phyloP scores from a whole-genome alignment of 1,140 invertebrate genomes.

The Trachymyrmex cornetzi region DNA sequence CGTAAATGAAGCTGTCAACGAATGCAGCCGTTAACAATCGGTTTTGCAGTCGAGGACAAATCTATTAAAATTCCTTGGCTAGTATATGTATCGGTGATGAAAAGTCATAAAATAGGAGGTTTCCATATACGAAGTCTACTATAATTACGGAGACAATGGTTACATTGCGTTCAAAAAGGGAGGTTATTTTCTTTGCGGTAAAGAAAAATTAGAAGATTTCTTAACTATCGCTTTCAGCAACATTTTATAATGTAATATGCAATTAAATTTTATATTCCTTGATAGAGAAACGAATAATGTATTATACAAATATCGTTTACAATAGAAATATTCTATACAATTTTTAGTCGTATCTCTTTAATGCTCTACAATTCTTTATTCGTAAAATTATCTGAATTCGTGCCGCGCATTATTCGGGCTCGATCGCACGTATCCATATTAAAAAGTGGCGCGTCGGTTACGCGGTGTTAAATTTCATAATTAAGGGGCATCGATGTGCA shows the following conservation, averaged over 20 bases:
- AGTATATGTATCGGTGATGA: not conserved
- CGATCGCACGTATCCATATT: not conserved
- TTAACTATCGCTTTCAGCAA: not conserved
- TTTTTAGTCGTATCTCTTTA: not conserved
- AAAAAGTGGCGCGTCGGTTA: constrained; percentile 47
- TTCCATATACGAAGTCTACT: not conserved
- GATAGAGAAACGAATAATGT: not conserved
- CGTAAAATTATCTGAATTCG: not conserved
- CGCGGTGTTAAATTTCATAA: constrained; percentile 16
- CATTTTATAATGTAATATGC: not conserved
- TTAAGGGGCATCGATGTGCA: constrained; percentile 26
- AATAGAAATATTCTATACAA: not conserved
- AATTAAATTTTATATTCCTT: not conserved
- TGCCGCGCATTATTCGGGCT: not conserved
- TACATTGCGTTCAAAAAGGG: not conserved
- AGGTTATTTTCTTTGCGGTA: constrained; percentile 19
- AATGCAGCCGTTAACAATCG: not conserved
- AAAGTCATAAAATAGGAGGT: constrained; percentile 15
- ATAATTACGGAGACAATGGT: constrained; percentile 19
- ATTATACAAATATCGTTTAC: not conserved
- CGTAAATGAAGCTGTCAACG: not conserved
- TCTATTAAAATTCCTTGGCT: constrained; percentile 16
- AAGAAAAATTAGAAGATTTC: constrained; percentile 1
- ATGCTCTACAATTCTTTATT: not conserved
- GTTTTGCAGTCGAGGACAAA: not conserved